Conservation (phyloP, 1,140 invertebrate genomes). For the Diachasmimorpha longicaudata region DNA sequence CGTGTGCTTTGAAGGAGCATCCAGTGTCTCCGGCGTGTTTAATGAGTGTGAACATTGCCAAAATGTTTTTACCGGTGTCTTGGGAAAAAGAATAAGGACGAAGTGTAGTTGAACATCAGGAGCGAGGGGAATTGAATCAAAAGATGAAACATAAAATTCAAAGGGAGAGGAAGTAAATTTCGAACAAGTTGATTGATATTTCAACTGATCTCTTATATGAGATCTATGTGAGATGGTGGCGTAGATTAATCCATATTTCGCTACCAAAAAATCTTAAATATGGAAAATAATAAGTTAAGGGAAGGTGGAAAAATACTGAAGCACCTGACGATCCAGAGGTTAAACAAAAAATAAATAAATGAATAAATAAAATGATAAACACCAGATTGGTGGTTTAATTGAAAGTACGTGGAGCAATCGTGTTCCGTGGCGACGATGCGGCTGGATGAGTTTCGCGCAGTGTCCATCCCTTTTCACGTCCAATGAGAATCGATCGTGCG, state of each 20-base stretch:
- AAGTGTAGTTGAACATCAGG: not conserved
- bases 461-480: conserved; percentile 14
- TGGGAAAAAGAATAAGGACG: not conserved
- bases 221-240: too few species aligned
- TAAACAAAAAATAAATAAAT: not conserved
- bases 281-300: too few species aligned
- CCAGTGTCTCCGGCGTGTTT: conserved; percentile 18
- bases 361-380: not conserved
- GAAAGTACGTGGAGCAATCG: conserved; percentile 4
- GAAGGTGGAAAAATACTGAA: too few species aligned
- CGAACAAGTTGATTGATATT: not conserved
- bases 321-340: not conserved
- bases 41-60: conserved; percentile 17
- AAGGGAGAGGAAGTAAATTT: not conserved
- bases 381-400: conserved; percentile 4
- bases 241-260: too few species aligned
- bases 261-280: too few species aligned
- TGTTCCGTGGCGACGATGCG: not conserved
- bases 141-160: not conserved
- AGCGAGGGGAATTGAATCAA: not conserved
- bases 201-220: too few species aligned
- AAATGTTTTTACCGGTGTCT: conserved; percentile 11
- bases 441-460: not conserved
- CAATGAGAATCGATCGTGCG: conserved; percentile 21
- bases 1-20: conserved; percentile 11